Evolutionary conservation across 1,140 invertebrate species (phyloP).

Genomic region (Reticulitermes speratus): DNA sequence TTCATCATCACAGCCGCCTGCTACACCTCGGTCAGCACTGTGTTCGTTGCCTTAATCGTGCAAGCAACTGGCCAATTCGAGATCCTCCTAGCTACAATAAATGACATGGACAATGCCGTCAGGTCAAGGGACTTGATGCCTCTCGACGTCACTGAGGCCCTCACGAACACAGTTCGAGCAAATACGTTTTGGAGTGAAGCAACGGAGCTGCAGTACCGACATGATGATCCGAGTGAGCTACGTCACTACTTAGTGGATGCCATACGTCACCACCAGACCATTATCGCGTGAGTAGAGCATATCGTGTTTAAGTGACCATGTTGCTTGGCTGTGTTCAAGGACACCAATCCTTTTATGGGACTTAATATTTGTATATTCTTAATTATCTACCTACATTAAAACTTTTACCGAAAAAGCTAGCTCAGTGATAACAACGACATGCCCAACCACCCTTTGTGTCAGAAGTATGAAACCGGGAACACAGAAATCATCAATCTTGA

Average conservation of each 20-base stretch:
- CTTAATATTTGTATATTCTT: too few relatives aligned
- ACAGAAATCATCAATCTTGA: too few relatives aligned
- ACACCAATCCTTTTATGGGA: too few relatives aligned
- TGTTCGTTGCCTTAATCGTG: background rate
- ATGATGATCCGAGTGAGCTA: background rate
- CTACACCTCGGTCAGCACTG: background rate
- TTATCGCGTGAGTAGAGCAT: background rate
- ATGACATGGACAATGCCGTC: background rate
- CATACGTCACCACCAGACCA: background rate
- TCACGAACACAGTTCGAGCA: too few relatives aligned
- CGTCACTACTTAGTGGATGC: background rate
- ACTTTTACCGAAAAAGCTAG: too few relatives aligned
- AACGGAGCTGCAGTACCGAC: background rate
- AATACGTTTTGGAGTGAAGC: background rate
- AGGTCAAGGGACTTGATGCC: background rate
- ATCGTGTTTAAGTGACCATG: too few relatives aligned
- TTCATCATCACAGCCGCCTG: background rate
- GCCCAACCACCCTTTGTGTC: too few relatives aligned
- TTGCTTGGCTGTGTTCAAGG: too few relatives aligned
- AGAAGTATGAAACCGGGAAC: too few relatives aligned
- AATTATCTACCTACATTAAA: too few relatives aligned
- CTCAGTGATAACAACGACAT: too few relatives aligned
- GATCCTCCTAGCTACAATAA: background rate
- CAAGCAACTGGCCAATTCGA: background rate
- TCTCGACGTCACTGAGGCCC: too few relatives aligned